Base-by-base conservation (phyloP, 2,113 vertebrate species). In the Turdus rufiventris region DNA sequence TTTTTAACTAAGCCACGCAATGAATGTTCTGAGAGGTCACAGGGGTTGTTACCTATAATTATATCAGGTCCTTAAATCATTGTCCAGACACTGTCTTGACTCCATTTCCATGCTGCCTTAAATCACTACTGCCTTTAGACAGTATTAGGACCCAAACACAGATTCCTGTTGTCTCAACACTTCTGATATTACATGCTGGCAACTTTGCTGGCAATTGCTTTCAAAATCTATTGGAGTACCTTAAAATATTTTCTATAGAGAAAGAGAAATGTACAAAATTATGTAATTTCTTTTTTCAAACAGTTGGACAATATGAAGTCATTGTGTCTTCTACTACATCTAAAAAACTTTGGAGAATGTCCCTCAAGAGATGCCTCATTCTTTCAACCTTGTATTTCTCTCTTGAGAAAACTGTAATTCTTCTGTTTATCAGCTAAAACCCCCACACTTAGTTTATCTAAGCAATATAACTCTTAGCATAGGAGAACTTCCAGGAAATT, bases 401-500 rank as follows among this genome's bases (percentile, higher is more conserved):
- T 47, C 25, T 50, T 42, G 23, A 66, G 28, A 93, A 89, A 87
- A 68, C 0, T 31, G 6, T 14, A 58, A 9, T 63, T 79, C 43
- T 78, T n/a, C 28, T 43, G 15, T 48, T 60, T 47, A 76, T 72
- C 43, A 71, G 42, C 62, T 74, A 47, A 82, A 81, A 18, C 2
- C 1, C 17, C 8, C 25, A 75, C 28, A n/a, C 23, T 25, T 87
- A 18, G 16, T 84, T 92, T 89, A 65, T 33, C 54, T 77, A 34
- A 38, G 45, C 33, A 73, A 61, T 70, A 61, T 2, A 43, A 73
- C 33, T 28, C 42, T 56, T 38, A 62, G 33, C 63, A 80, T 2
- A 61, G 45, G 8, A 42, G 63, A 80, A 80, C n/a, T 80, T 73
- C 26, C 36, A 81, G 65, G 42, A 90, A 93, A 90, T 81, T 85